Percentiles rank a stretch among this genome's conserved stretches.
These are phyloP conservation scores for Hydrozoanthus gracilis DNA, from an alignment of 92 coral and sea anemone genomes.

Conservation along the genomic window DNA sequence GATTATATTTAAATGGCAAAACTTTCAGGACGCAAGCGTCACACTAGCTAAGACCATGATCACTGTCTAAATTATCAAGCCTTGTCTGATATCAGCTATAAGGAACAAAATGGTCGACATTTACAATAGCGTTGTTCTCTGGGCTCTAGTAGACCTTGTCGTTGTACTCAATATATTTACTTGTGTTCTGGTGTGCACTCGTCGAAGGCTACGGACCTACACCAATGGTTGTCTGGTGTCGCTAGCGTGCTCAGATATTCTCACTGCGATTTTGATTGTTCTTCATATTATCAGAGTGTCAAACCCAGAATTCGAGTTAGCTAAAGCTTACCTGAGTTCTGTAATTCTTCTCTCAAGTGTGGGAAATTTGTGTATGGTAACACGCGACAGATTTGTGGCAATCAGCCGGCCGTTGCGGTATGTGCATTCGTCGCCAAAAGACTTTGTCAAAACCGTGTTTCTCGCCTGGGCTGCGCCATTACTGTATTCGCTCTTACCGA, in stretches of 20 bases:
- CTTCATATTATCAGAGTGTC: not conserved
- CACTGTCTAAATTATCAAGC: no score
- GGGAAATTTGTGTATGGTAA: not conserved
- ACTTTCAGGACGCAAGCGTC: no score
- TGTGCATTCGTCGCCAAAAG: not conserved
- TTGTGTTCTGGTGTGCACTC: not conserved
- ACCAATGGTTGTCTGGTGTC: not conserved
- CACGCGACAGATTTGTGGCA: not conserved
- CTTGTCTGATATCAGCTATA: no score
- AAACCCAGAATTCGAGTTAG: not conserved
- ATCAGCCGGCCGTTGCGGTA: not conserved
- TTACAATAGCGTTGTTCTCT: not conserved
- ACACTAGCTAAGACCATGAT: no score
- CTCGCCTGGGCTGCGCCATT: not conserved
- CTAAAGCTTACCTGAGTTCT: not conserved
- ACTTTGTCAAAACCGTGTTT: not conserved
- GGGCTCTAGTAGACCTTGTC: not conserved
- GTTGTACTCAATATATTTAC: not conserved
- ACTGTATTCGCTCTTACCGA: not conserved
- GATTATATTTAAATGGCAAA: no score
- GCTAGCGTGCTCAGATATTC: constrained; percentile 3
- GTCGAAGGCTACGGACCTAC: not conserved
- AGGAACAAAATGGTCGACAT: not conserved
- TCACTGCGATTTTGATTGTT: not conserved
- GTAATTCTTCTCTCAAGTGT: not conserved